Evolutionary conservation across 2,113 vertebrate species (phyloP).

Genomic region (Theristicus caerulescens): DNA sequence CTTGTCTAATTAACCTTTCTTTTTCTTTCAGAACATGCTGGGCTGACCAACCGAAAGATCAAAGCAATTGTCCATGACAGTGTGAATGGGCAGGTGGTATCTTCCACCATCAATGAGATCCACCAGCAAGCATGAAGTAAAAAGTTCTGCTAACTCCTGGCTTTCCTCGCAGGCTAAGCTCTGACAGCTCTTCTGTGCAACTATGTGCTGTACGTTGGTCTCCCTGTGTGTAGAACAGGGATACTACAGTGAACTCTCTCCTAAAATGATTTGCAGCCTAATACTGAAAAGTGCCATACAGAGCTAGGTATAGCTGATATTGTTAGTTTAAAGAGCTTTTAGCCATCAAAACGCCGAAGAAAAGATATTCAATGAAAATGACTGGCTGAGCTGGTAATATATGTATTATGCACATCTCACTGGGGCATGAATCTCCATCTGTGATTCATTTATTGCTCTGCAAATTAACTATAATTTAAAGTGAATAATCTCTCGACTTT

Average conservation of each 20-base stretch:
- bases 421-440: slow-evolving; percentile 1
- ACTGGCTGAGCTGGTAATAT: not conserved
- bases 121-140: slow-evolving; percentile 67
- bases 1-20: not conserved
- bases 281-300: not conserved
- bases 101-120: slow-evolving; percentile 86
- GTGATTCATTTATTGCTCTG: slow-evolving; percentile 35
- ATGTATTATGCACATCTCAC: not conserved
- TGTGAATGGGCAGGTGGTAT: slow-evolving; percentile 88
- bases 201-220: not conserved
- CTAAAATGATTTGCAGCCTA: not conserved
- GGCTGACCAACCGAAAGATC: slow-evolving; percentile 75
- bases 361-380: not conserved
- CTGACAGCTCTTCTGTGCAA: not conserved
- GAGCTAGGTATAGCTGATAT: not conserved
- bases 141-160: not conserved
- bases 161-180: not conserved
- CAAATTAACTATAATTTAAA: slow-evolving; percentile 48
- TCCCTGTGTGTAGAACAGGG: not conserved
- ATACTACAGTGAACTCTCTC: not conserved
- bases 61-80: slow-evolving; percentile 88
- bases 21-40: slow-evolving; percentile 70
- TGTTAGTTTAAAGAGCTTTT: slow-evolving; percentile 28
- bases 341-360: not conserved
- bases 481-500: slow-evolving; percentile 27